These are phyloP conservation scores for Cyprinodon tularosa DNA, from an alignment of 2,113 vertebrate species.

Conservation along the genomic window DNA sequence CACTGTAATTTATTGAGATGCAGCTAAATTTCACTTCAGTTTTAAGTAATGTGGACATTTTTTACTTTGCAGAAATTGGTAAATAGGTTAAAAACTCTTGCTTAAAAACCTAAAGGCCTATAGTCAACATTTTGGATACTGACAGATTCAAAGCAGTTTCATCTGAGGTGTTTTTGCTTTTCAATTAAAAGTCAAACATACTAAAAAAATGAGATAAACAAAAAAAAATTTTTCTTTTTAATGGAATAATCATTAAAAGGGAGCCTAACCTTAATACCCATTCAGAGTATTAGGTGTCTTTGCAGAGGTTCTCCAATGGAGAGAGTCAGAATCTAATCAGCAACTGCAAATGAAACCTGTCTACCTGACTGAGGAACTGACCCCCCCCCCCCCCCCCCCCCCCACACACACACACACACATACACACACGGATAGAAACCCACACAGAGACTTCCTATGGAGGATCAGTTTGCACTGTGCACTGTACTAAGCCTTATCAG, in stretches of 20 bases:
- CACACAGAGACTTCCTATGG: conserved; percentile 9
- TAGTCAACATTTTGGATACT: too few species aligned
- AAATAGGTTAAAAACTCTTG: too few species aligned
- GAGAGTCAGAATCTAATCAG: conserved; percentile 55
- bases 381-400: conserved; percentile 57
- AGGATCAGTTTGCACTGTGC: conserved; percentile 44
- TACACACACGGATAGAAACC: conserved; percentile 2
- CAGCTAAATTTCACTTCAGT: too few species aligned
- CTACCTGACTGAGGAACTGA: conserved; percentile 58
- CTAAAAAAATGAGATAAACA: neutral
- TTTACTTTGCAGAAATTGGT: too few species aligned
- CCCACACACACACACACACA: too few species aligned
- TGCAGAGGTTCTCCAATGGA: conserved; percentile 43
- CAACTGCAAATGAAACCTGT: conserved; percentile 44
- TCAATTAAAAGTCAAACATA: too few species aligned
- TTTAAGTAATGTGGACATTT: too few species aligned
- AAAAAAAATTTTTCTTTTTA: neutral
- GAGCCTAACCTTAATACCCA: neutral
- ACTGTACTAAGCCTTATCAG: conserved; percentile 25
- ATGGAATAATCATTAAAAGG: neutral
- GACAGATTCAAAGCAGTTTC: too few species aligned
- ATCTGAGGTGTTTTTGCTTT: too few species aligned
- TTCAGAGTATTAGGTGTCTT: conserved; percentile 38
- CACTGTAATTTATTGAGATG: too few species aligned
- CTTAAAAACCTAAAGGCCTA: too few species aligned